These are phyloP conservation scores for Gymnocypris eckloni DNA, from an alignment of 2,797 vertebrate genomes.

Conservation along the genomic window DNA sequence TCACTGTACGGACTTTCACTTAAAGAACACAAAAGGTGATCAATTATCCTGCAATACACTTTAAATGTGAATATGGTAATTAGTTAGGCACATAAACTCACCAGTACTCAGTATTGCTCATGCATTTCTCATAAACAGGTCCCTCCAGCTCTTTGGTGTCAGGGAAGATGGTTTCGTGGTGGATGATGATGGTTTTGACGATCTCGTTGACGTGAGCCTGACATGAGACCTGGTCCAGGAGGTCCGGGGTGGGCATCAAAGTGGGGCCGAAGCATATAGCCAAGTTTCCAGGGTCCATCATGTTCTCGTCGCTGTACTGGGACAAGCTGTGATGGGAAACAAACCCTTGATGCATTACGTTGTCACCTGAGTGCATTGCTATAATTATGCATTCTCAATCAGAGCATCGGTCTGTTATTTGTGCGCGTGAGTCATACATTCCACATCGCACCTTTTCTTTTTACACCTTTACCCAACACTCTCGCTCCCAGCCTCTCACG, in stretches of 20 bases:
- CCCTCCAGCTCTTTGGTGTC: slow-evolving; percentile 95
- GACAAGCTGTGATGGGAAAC: slow-evolving; percentile 82
- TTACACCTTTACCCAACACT: slow-evolving; percentile 60
- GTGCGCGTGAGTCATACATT: slow-evolving; percentile 34
- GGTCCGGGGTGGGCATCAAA: slow-evolving; percentile 94
- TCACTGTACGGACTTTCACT: slow-evolving; percentile 99
- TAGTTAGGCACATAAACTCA: slow-evolving; percentile 72
- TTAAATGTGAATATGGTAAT: not conserved
- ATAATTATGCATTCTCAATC: slow-evolving; percentile 1
- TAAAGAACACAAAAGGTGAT: slow-evolving; percentile 24
- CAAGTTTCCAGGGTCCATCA: slow-evolving; percentile 99
- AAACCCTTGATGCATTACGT: not conserved
- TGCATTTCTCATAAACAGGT: slow-evolving; percentile 97
- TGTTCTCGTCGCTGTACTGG: slow-evolving; percentile 99
- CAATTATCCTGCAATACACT: not conserved
- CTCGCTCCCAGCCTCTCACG: slow-evolving; percentile 42
- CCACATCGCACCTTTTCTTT: slow-evolving; percentile 63
- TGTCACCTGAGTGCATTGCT: not conserved
- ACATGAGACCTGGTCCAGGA: slow-evolving; percentile 97
- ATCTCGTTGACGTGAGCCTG: slow-evolving; percentile 98
- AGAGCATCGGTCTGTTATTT: slow-evolving; percentile 9
- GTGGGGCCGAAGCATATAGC: slow-evolving; percentile 98
- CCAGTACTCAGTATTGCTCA: slow-evolving; percentile 99
- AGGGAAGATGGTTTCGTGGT: slow-evolving; percentile 97
- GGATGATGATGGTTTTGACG: slow-evolving; percentile 97